These are phyloP conservation scores for Micromussa lordhowensis DNA, from an alignment of 92 coral and sea anemone genomes.

Conservation along the genomic window DNA sequence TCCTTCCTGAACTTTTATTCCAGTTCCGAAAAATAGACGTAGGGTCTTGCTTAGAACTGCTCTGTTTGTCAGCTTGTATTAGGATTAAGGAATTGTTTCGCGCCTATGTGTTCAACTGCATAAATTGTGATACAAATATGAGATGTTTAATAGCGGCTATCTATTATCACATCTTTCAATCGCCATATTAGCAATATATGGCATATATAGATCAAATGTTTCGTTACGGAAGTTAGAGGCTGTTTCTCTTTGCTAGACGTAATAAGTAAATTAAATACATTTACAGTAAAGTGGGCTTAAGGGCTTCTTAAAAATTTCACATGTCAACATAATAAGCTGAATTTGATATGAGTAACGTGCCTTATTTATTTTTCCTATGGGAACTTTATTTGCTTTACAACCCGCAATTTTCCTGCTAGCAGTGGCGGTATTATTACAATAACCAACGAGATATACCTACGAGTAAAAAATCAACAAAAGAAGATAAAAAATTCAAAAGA, in stretches of 20 bases:
- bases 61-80: background rate
- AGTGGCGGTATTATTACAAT: background rate
- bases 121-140: background rate
- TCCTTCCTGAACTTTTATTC: background rate
- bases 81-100: background rate
- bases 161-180: background rate
- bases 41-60: background rate
- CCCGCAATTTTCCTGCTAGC: background rate
- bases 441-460: background rate
- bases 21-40: background rate
- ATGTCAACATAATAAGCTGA: background rate
- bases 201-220: background rate
- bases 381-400: background rate
- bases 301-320: background rate
- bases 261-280: background rate
- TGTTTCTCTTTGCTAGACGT: background rate
- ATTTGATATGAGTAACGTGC: background rate
- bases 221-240: background rate
- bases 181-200: background rate
- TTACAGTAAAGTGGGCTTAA: slow-evolving; percentile 1
- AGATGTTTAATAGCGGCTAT: background rate
- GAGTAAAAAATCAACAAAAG: background rate
- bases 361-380: background rate
- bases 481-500: background rate
- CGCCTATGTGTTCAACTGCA: background rate